These are phyloP conservation scores for Cherax quadricarinatus DNA, from an alignment of 1,140 invertebrate species.

Conservation along the genomic window DNA sequence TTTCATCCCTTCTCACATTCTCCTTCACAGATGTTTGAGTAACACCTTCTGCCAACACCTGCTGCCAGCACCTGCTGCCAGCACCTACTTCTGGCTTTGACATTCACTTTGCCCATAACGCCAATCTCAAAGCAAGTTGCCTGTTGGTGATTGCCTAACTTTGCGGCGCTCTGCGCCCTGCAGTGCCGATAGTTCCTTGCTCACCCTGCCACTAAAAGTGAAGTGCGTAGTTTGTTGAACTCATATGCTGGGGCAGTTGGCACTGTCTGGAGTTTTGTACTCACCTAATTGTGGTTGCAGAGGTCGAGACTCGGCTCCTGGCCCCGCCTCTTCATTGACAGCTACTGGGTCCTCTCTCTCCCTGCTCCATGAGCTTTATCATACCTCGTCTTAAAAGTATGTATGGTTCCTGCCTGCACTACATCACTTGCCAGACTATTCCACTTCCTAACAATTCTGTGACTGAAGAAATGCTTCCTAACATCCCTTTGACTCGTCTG, in stretches of 20 bases:
- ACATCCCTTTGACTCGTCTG: too few species aligned
- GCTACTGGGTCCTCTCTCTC: too few species aligned
- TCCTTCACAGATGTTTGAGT: neutral
- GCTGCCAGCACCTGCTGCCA: neutral
- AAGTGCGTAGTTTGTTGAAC: neutral
- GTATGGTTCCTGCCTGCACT: too few species aligned
- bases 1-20: neutral
- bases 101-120: neutral
- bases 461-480: too few species aligned
- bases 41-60: neutral
- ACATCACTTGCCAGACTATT: too few species aligned
- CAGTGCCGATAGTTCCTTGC: neutral
- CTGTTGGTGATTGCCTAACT: neutral
- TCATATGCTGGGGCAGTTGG: neutral
- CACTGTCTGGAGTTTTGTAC: neutral
- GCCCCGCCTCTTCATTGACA: too few species aligned
- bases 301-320: too few species aligned
- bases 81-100: neutral
- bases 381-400: too few species aligned
- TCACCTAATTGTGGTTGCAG: too few species aligned
- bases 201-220: constrained; percentile 1
- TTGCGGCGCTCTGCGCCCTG: neutral
- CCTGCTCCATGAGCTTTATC: too few species aligned
- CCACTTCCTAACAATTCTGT: too few species aligned
- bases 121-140: neutral